These are phyloP conservation scores for Ochotona curzoniae DNA, from an alignment of 2,113 vertebrate genomes.

Conservation along the genomic window DNA sequence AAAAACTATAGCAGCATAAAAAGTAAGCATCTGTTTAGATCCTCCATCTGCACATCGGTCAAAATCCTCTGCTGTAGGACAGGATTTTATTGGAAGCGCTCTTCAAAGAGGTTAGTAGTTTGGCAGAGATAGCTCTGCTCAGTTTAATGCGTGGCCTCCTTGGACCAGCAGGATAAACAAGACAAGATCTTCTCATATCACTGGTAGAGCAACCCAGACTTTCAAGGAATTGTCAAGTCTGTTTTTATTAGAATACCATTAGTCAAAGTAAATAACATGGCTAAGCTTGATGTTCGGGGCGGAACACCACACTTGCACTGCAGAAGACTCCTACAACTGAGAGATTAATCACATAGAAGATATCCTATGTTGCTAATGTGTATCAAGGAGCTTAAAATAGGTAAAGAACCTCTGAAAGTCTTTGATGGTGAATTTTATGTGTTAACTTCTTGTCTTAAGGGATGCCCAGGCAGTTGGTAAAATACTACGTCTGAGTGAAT, in stretches of 20 bases:
- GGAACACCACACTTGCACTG: not conserved
- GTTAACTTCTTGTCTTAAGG: not conserved
- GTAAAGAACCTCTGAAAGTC: not conserved
- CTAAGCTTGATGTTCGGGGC: not conserved
- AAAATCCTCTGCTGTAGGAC: not conserved
- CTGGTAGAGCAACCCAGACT: not conserved
- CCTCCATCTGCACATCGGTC: not conserved
- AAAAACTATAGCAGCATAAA: not conserved
- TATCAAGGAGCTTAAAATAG: conserved; percentile 11
- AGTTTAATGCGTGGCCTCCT: not conserved
- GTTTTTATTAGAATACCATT: not conserved
- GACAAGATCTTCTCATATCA: not conserved
- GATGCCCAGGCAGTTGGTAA: not conserved
- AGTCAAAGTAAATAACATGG: not conserved
- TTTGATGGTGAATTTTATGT: not conserved
- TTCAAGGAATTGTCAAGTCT: not conserved
- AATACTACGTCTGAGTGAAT: not conserved
- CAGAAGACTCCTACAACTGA: not conserved
- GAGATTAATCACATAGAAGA: not conserved
- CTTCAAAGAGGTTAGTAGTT: not conserved
- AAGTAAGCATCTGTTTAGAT: not conserved
- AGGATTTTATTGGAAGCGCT: not conserved
- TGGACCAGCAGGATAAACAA: not conserved
- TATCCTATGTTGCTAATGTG: not conserved
- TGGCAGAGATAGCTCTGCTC: not conserved